Conservation (phyloP, 2,113 vertebrate species). For the Promerops cafer region DNA sequence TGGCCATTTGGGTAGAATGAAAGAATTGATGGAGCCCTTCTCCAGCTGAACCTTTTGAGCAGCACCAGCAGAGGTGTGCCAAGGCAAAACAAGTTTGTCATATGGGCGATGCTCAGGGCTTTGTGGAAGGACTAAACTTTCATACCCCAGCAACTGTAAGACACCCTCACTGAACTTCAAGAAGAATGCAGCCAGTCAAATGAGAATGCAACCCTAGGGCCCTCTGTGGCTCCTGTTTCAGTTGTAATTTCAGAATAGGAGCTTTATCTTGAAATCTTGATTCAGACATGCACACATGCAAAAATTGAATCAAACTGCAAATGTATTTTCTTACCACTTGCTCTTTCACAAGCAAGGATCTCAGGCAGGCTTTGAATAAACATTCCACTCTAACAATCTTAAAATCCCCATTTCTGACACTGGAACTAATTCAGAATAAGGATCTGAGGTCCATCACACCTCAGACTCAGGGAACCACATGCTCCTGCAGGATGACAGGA, state of each 20-base stretch:
- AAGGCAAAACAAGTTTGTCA: background rate
- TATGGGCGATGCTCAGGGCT: rapidly evolving
- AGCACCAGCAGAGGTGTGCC: background rate
- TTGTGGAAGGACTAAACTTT: background rate
- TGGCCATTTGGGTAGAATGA: background rate
- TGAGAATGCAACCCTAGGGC: background rate
- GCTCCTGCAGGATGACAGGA: background rate
- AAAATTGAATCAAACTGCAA: background rate
- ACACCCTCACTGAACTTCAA: background rate
- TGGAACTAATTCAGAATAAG: background rate
- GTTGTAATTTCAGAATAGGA: conserved; percentile 20
- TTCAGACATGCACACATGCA: background rate
- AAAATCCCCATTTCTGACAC: background rate
- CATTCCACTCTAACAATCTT: background rate
- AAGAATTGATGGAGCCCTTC: background rate
- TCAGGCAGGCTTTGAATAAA: background rate
- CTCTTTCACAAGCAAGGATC: background rate
- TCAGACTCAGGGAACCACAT: background rate
- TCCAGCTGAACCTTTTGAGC: background rate
- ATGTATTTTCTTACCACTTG: background rate
- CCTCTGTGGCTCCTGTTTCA: background rate
- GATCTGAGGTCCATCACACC: background rate
- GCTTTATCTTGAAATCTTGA: background rate
- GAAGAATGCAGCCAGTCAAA: background rate
- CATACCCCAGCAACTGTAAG: background rate